phyloP scores from a whole-genome alignment of 2,888 invertebrate genomes.

The Leptopilina myrica region DNA sequence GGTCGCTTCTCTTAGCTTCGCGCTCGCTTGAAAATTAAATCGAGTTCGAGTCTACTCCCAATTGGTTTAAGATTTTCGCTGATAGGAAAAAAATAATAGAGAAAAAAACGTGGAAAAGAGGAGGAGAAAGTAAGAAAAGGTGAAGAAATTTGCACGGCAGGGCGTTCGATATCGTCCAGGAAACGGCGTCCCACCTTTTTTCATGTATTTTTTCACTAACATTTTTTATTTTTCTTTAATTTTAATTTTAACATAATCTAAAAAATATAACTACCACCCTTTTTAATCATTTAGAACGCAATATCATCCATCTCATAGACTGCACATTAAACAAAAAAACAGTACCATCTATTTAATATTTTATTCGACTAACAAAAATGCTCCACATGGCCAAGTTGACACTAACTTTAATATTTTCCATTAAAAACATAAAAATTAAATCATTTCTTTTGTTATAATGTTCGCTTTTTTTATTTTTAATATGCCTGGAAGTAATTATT shows the following conservation, averaged over 20 bases:
- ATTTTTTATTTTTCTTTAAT: conserved; percentile 58
- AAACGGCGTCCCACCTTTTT: conserved; percentile 38
- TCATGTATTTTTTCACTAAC: conserved; percentile 70
- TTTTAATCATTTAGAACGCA: conserved; percentile 63
- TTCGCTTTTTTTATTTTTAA: conserved; percentile 72
- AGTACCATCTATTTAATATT: conserved; percentile 60
- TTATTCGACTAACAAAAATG: conserved; percentile 74
- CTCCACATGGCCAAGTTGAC: conserved; percentile 77
- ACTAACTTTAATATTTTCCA: conserved; percentile 67
- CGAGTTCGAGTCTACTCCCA: not conserved
- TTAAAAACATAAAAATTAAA: conserved; percentile 21
- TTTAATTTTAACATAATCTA: conserved; percentile 56
- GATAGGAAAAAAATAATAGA: conserved; percentile 2
- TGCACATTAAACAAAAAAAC: conserved; percentile 64
- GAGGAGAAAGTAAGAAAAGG: conserved; percentile 20
- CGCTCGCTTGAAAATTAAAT: not conserved
- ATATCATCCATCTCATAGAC: conserved; percentile 71
- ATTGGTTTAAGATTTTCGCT: conserved; percentile 16
- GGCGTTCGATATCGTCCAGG: conserved; percentile 40
- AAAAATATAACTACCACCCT: conserved; percentile 60
- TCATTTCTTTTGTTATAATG: conserved; percentile 59
- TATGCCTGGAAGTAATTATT: conserved; percentile 72
- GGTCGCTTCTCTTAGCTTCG: too few relatives aligned
- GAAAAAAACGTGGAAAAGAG: not conserved
- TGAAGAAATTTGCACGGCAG: conserved; percentile 41